These are phyloP conservation scores for Mus caroli DNA, from an alignment of 2,797 vertebrate species.

Conservation along the genomic window DNA sequence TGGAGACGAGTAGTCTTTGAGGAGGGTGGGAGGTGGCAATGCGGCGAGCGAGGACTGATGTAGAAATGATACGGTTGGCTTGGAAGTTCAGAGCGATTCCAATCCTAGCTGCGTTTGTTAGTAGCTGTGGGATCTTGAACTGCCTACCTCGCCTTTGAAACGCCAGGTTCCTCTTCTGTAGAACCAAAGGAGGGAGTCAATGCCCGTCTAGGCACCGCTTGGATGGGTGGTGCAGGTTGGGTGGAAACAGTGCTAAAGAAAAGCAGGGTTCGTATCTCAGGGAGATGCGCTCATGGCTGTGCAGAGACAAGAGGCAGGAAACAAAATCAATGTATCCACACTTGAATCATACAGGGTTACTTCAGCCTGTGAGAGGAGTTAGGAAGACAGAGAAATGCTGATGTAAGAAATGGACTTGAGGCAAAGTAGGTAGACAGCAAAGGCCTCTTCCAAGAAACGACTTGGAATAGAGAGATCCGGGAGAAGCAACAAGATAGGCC, in stretches of 20 bases:
- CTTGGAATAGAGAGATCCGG: not conserved
- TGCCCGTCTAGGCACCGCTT: not conserved
- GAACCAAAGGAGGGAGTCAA: not conserved
- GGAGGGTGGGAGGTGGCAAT: not conserved
- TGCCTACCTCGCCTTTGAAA: slow-evolving; percentile 1
- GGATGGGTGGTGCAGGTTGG: not conserved
- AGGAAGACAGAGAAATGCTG: not conserved
- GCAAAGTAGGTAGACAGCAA: not conserved
- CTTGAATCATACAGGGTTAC: not conserved
- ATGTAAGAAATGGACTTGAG: not conserved
- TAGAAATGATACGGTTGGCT: not conserved
- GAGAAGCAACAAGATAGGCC: not conserved
- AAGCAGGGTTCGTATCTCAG: not conserved
- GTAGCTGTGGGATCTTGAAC: not conserved
- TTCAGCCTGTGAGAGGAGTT: slow-evolving; percentile 12
- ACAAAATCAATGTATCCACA: not conserved
- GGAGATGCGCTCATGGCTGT: not conserved
- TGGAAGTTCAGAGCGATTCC: not conserved
- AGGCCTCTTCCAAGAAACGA: not conserved
- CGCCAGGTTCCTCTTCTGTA: not conserved
- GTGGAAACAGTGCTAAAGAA: not conserved
- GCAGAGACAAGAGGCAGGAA: not conserved
- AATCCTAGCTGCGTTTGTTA: not conserved
- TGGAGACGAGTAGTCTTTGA: not conserved
- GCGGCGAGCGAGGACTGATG: not conserved